Conservation (phyloP, 2,797 vertebrate species). For the Enteromius viviparus region DNA sequence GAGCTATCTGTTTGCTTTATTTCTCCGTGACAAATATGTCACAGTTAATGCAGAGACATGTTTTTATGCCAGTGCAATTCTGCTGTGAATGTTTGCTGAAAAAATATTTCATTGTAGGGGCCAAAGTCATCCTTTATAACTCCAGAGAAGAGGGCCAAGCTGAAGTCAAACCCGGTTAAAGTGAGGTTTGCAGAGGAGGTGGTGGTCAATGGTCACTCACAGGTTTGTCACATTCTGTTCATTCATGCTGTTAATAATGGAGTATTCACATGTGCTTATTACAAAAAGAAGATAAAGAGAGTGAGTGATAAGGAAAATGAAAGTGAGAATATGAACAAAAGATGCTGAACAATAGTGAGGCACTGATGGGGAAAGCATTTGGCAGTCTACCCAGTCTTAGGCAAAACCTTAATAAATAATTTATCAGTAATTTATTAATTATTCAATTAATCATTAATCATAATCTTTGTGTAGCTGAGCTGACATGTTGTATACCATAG, state of each 20-base stretch:
- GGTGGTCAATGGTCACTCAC: slow-evolving; percentile 89
- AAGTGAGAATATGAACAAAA: slow-evolving; percentile 29
- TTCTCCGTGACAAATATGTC: neutral
- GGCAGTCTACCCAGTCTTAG: slow-evolving; percentile 12
- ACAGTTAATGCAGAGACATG: neutral
- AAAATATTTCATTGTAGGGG: slow-evolving; percentile 74
- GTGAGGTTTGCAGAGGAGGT: slow-evolving; percentile 96
- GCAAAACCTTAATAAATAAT: slow-evolving; percentile 37
- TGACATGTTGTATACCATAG: neutral
- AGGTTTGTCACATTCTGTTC: slow-evolving; percentile 75
- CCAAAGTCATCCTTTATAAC: slow-evolving; percentile 97
- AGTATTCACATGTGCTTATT: slow-evolving; percentile 4
- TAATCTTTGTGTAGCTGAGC: slow-evolving; percentile 5
- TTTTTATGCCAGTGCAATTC: neutral
- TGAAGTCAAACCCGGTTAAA: slow-evolving; percentile 93
- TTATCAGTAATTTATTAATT: slow-evolving; percentile 40
- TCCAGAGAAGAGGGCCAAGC: slow-evolving; percentile 92
- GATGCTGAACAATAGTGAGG: neutral
- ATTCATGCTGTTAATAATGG: neutral
- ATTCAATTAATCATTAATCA: slow-evolving; percentile 38
- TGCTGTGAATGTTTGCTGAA: neutral
- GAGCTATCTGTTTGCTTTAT: neutral
- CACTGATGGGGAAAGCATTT: neutral
- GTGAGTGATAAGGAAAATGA: slow-evolving; percentile 20
- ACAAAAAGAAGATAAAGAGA: neutral